Conservation (phyloP, 2,888 invertebrate species). For the Drosophila recens region DNA sequence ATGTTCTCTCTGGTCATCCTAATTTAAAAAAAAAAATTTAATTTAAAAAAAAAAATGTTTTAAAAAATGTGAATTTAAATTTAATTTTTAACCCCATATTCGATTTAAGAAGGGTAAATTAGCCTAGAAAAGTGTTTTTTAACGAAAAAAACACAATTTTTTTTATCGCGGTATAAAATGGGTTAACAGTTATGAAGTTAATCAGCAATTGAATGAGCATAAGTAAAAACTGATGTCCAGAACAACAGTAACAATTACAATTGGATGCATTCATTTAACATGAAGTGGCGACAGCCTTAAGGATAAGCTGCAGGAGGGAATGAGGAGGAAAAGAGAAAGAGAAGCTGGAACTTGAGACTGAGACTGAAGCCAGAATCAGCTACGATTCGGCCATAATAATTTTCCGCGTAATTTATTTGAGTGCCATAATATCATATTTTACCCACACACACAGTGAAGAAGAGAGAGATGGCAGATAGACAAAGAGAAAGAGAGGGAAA, state of each 20-base stretch:
- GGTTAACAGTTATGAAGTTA: not conserved
- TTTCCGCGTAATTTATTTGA: slow-evolving; percentile 81
- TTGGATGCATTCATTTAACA: slow-evolving; percentile 20
- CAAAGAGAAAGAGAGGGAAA: not conserved
- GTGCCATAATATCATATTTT: slow-evolving; percentile 78
- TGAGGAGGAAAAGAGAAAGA: not conserved
- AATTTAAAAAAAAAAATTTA: no score
- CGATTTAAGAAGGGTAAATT: no score
- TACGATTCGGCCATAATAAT: slow-evolving; percentile 73
- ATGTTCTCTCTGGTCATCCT: no score
- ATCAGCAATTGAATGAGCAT: not conserved
- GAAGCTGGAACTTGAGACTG: not conserved
- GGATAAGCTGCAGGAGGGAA: not conserved
- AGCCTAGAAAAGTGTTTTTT: no score
- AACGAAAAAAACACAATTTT: no score
- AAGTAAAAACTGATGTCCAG: slow-evolving; percentile 1
- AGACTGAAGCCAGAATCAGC: slow-evolving; percentile 29
- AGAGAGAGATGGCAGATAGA: not conserved
- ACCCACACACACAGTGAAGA: slow-evolving; percentile 29
- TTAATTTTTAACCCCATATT: no score
- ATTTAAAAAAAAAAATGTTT: no score
- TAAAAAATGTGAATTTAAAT: no score
- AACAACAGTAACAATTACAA: slow-evolving; percentile 1
- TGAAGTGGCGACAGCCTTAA: slow-evolving; percentile 16
- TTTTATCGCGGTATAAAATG: no score